Conservation (phyloP, 2,888 invertebrate genomes). For the Tetragonula carbonaria region DNA sequence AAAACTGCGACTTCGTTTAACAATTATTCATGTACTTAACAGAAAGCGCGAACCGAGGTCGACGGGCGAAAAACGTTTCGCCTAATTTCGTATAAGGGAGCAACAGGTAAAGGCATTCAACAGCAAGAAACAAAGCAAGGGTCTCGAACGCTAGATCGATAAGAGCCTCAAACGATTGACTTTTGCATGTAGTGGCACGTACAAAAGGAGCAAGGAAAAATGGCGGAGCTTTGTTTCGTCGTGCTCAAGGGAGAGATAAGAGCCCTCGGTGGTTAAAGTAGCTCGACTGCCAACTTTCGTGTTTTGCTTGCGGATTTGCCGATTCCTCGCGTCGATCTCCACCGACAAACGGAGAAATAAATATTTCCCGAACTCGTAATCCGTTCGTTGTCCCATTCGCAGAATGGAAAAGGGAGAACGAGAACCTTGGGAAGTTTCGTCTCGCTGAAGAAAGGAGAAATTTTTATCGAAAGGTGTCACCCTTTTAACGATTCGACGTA, state of each 20-base stretch:
- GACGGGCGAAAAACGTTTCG: neutral
- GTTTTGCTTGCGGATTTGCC: slow-evolving; percentile 10
- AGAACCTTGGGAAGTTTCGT: neutral
- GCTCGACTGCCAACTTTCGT: slow-evolving; percentile 9
- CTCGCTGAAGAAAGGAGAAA: too few relatives aligned
- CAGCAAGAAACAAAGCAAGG: slow-evolving; percentile 19
- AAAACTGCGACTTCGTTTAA: neutral
- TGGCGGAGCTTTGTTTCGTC: slow-evolving; percentile 32
- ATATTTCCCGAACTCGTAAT: neutral
- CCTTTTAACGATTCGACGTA: too few relatives aligned
- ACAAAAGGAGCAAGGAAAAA: slow-evolving; percentile 26
- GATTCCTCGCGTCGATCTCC: neutral
- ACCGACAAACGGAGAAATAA: neutral
- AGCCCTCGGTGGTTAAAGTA: slow-evolving; percentile 30
- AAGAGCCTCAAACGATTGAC: slow-evolving; percentile 27
- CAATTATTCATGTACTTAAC: neutral
- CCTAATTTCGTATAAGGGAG: slow-evolving; percentile 12
- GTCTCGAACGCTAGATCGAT: slow-evolving; percentile 18
- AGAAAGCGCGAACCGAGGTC: neutral
- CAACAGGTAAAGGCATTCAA: slow-evolving; percentile 30
- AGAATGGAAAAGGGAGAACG: neutral
- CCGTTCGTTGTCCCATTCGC: neutral
- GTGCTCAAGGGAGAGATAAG: slow-evolving; percentile 27
- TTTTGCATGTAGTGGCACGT: slow-evolving; percentile 31
- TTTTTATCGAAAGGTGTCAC: too few relatives aligned